These are phyloP conservation scores for Pelobates cultripes DNA, from an alignment of 2,797 vertebrate species.

Conservation along the genomic window DNA sequence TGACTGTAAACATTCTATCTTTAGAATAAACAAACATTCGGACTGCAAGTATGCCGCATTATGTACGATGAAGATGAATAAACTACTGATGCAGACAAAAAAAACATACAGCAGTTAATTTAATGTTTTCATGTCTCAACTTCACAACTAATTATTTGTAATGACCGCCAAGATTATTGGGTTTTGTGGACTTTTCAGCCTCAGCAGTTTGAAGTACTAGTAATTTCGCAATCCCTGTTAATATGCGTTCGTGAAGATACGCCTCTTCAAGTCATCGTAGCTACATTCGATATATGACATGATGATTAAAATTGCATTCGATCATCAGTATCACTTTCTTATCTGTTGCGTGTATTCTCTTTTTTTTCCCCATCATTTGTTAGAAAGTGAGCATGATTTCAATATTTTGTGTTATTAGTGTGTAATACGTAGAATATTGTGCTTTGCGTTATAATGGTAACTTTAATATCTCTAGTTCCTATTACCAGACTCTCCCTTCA, in stretches of 20 bases:
- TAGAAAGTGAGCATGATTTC: slow-evolving; percentile 73
- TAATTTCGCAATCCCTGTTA: slow-evolving; percentile 55
- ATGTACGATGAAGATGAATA: slow-evolving; percentile 31
- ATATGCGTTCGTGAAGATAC: slow-evolving; percentile 57
- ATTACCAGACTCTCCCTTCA: slow-evolving; percentile 91
- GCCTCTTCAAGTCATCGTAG: slow-evolving; percentile 58
- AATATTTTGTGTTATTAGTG: neutral
- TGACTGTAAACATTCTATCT: slow-evolving; percentile 11
- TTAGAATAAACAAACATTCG: slow-evolving; percentile 60
- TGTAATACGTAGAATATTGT: slow-evolving; percentile 55
- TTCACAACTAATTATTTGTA: slow-evolving; percentile 65
- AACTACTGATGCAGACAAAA: slow-evolving; percentile 44
- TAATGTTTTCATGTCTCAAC: slow-evolving; percentile 37
- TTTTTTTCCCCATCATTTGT: slow-evolving; percentile 60
- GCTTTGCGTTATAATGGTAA: slow-evolving; percentile 73
- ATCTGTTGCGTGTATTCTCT: neutral
- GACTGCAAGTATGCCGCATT: slow-evolving; percentile 46
- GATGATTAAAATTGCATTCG: slow-evolving; percentile 70
- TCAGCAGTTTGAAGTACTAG: slow-evolving; percentile 52
- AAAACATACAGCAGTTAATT: slow-evolving; percentile 47
- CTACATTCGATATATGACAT: slow-evolving; percentile 61
- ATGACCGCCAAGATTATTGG: slow-evolving; percentile 58
- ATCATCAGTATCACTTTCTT: slow-evolving; percentile 56
- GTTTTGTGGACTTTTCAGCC: slow-evolving; percentile 56
- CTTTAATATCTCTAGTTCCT: slow-evolving; percentile 93